Percentiles rank a stretch among this genome's conserved stretches.
These are phyloP conservation scores for Lithobius niger DNA, from an alignment of 1,140 invertebrate species.

Conservation along the genomic window DNA sequence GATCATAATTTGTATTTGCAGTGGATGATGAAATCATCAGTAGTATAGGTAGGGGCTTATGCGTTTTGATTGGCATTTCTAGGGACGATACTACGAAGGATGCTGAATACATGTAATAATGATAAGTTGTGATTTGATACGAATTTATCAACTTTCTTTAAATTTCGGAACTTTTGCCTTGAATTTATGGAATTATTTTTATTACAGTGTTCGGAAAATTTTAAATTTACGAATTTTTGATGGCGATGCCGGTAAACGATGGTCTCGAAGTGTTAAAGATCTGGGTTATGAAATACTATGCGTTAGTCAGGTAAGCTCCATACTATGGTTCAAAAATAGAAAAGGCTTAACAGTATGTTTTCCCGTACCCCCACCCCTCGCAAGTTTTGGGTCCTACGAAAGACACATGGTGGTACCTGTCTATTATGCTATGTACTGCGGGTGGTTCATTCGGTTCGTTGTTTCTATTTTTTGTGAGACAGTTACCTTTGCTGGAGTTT, in stretches of 20 bases:
- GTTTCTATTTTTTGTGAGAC: too few relatives aligned
- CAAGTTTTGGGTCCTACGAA: too few relatives aligned
- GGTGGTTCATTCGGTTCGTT: too few relatives aligned
- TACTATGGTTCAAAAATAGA: too few relatives aligned
- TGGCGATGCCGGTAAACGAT: conserved; percentile 55
- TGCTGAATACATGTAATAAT: conserved; percentile 68
- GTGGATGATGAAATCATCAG: conserved; percentile 65
- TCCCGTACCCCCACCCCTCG: too few relatives aligned
- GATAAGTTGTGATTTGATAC: conserved; percentile 2
- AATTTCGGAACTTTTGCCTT: conserved; percentile 2
- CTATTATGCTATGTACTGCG: too few relatives aligned
- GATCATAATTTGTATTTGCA: conserved; percentile 41
- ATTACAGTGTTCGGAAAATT: conserved; percentile 59
- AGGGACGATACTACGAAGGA: conserved; percentile 60
- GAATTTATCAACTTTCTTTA: conserved; percentile 10
- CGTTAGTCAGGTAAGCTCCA: conserved; percentile 46
- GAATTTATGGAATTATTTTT: conserved; percentile 12
- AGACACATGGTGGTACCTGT: too few relatives aligned
- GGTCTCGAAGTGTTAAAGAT: conserved; percentile 65
- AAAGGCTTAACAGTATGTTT: too few relatives aligned
- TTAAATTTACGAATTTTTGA: conserved; percentile 71
- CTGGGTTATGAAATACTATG: conserved; percentile 39
- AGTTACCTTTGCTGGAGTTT: too few relatives aligned
- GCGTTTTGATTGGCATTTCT: conserved; percentile 72
- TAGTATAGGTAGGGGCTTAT: conserved; percentile 67